Conservation (phyloP, 1,140 invertebrate species). For the Magallana angulata region DNA sequence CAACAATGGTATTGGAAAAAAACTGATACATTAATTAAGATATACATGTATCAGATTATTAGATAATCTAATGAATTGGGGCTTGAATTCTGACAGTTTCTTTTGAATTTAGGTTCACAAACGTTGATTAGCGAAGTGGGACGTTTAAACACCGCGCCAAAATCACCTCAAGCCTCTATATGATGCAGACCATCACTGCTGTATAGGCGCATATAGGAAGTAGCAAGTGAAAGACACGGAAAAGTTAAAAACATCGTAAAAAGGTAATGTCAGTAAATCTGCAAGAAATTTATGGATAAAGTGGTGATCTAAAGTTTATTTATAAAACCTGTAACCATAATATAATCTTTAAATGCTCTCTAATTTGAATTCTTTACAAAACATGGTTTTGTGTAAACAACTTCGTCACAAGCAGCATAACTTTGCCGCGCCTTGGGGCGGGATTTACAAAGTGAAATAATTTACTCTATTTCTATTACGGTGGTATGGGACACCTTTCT, state of each 20-base stretch:
- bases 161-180: neutral
- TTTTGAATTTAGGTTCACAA: too few relatives aligned
- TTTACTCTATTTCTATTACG: too few relatives aligned
- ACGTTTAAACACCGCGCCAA: neutral
- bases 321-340: too few relatives aligned
- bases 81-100: too few relatives aligned
- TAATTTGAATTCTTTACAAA: neutral
- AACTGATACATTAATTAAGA: too few relatives aligned
- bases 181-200: neutral
- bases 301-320: too few relatives aligned
- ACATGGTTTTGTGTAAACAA: neutral
- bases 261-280: slow-evolving; percentile 10
- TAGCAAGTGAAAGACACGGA: neutral
- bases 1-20: too few relatives aligned
- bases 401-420: too few relatives aligned
- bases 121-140: too few relatives aligned
- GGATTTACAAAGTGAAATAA: neutral
- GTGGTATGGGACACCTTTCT: too few relatives aligned
- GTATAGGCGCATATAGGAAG: neutral
- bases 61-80: too few relatives aligned
- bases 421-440: neutral
- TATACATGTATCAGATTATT: too few relatives aligned
- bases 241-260: neutral
- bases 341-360: neutral
- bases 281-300: neutral